phyloP scores from a whole-genome alignment of 2,888 invertebrate genomes.

The Tethea ocularis region DNA sequence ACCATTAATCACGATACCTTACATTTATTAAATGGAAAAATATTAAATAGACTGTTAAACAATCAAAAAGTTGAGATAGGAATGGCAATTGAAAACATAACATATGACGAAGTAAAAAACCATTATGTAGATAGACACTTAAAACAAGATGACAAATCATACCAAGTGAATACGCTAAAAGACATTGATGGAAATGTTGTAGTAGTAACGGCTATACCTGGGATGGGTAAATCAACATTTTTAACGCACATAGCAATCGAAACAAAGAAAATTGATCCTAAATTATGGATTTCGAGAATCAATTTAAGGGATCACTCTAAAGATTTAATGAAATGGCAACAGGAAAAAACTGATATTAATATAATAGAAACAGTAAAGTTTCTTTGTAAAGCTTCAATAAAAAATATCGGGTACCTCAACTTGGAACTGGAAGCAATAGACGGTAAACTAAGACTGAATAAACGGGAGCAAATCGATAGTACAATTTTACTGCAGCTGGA shows the following conservation, averaged over 20 bases:
- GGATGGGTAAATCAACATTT: constrained; percentile 45
- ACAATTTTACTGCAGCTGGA: constrained; percentile 38
- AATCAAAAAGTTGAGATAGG: constrained; percentile 43
- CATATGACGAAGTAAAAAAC: constrained; percentile 39
- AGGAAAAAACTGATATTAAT: constrained; percentile 18
- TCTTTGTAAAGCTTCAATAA: constrained; percentile 37
- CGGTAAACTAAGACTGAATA: constrained; percentile 23
- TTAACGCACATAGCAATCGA: constrained; percentile 43
- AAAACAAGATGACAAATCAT: constrained; percentile 20
- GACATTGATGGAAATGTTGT: constrained; percentile 39
- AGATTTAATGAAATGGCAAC: constrained; percentile 33
- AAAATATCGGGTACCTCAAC: constrained; percentile 25
- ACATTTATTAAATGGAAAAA: constrained; percentile 32
- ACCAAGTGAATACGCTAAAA: constrained; percentile 34
- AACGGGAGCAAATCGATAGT: constrained; percentile 17
- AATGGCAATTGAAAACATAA: constrained; percentile 25
- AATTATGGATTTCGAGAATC: constrained; percentile 44
- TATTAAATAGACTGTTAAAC: constrained; percentile 35
- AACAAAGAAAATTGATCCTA: constrained; percentile 34
- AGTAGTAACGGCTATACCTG: constrained; percentile 37
- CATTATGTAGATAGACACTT: constrained; percentile 38
- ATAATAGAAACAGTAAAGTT: constrained; percentile 30
- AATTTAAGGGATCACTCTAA: constrained; percentile 36
- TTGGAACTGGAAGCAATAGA: constrained; percentile 21
- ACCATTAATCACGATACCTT: constrained; percentile 33